Base-by-base conservation (phyloP, 2,888 invertebrate species). In the Hirtodrosophila histrioides region DNA sequence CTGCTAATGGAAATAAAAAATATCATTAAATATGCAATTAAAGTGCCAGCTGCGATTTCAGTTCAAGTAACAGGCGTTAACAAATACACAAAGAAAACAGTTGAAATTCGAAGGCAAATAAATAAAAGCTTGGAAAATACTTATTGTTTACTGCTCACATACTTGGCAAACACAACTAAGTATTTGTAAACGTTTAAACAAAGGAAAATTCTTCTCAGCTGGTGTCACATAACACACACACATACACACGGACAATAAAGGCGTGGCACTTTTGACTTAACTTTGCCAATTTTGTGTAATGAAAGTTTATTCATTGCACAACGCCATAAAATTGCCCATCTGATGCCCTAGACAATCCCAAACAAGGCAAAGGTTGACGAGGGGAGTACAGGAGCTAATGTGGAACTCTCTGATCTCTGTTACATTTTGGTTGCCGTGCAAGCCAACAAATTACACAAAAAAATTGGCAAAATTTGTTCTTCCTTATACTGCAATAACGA, bases 271-370 rank as follows among this genome's bases (percentile, higher is more conserved):
- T 70, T 78, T 78, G 49, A 58, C 55, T 64, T 46, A 39, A 23
- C 58, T 46, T 50, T 64, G 39, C 45, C 61, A 71, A 60, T 64
- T 63, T 56, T 56, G 49, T 63, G 51, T 63, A 68, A 67, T 69
- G 62, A 68, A 73, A 78, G 69, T 75, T 79, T 71, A 74, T 69
- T 67, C 76, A 68, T 68, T 70, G 65, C 76, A 73, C 71, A 68
- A 60, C 64, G 54, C 56, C 67, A 78, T 81, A 85, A 85, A 74
- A 54, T 75, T 62, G 57, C 53, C 50, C 73, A 51, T 35, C 68
- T 58, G 57, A 75, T 67, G 67, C 58, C 58, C 51, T 46, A 70
- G 63, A 62, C 67, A 78, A 54, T 67, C 41, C 37, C 54, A 56
- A 69, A 64, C 6, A n/a, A 45, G 10, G 29, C 29, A 68, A 66